phyloP scores from a whole-genome alignment of 2,797 vertebrate genomes.

The Onychomys arenicola region DNA sequence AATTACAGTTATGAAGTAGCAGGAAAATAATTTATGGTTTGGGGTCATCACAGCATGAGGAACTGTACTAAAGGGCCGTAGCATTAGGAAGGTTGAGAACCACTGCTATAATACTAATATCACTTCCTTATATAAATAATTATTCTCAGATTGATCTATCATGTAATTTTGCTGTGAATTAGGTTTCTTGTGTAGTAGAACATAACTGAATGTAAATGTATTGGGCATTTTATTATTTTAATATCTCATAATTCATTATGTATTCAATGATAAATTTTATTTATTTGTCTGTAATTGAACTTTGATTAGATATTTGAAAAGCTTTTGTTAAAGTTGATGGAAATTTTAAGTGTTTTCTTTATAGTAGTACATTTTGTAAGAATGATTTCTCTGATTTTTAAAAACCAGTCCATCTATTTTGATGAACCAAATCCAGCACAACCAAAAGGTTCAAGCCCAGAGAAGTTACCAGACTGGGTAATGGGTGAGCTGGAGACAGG shows the following conservation, averaged over 20 bases:
- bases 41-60: neutral
- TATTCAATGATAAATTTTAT: constrained; percentile 27
- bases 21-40: neutral
- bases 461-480: constrained; percentile 91
- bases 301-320: constrained; percentile 51
- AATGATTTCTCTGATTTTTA: constrained; percentile 80
- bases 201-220: constrained; percentile 36
- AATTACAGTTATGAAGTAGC: too few species aligned
- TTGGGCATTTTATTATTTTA: constrained; percentile 41
- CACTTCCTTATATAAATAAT: constrained; percentile 32
- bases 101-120: neutral
- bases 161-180: neutral
- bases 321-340: constrained; percentile 49
- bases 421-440: constrained; percentile 90
- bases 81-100: neutral
- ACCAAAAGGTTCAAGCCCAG: constrained; percentile 73
- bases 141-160: constrained; percentile 39
- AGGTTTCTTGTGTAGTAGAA: constrained; percentile 3
- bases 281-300: constrained; percentile 33
- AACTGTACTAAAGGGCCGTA: neutral
- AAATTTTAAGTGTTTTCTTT: constrained; percentile 64
- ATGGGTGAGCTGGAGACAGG: constrained; percentile 88
- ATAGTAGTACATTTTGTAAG: constrained; percentile 72
- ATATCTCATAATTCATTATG: constrained; percentile 46
- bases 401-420: constrained; percentile 94